Base-by-base conservation (phyloP, 2,888 invertebrate genomes). In the Saturnia japonica region DNA sequence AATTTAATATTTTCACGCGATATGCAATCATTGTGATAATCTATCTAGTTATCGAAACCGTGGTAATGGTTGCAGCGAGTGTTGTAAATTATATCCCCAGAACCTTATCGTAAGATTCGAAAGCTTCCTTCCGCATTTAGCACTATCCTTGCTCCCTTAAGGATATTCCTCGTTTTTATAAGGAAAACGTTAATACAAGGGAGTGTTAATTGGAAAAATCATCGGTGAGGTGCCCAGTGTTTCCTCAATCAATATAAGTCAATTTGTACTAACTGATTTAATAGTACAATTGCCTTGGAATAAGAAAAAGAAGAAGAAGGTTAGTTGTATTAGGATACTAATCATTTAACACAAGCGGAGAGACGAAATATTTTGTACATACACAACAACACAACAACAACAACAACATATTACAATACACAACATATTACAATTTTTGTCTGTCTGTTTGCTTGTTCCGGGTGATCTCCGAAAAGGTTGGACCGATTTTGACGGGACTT, bases 61-160 rank as follows among this genome's bases (percentile, higher is more conserved):
- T 57, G 54, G 1, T 22, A 47, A 8, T 22, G 9, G 8, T n/a
- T 54, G 8, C 22, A 54, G n/a, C 22, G 22, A 54, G 54, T 54
- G 22, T 25, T 25, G 11, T 28, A 57, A 1, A 57, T 9, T 25
- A 1, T 25, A 25, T 25, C 1, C 12, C 14, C 12, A 25, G 70
- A 45, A 68, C 45, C 43, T 25, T 66, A 69, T 51, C 68, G 68
- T 70, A 68, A 75, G 74, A 75, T 77, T 75, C 73, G 68, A 70
- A 64, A 64, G 57, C 67, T 73, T 73, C 73, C 72, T 71, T 69
- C 71, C 70, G 68, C 42, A 19, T 34, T 64, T 64, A 62, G 71
- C 68, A 71, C 69, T 69, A 71, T 60, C 14, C 11, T 60, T 19
- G 57, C n/a, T 60, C 40, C 22, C 16, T 69, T 57, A 68, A 62